Evolutionary conservation across 2,113 vertebrate genomes (phyloP), one percentile per base, ranked within the genome.

Genomic region (Nyctibius bracteatus): DNA sequence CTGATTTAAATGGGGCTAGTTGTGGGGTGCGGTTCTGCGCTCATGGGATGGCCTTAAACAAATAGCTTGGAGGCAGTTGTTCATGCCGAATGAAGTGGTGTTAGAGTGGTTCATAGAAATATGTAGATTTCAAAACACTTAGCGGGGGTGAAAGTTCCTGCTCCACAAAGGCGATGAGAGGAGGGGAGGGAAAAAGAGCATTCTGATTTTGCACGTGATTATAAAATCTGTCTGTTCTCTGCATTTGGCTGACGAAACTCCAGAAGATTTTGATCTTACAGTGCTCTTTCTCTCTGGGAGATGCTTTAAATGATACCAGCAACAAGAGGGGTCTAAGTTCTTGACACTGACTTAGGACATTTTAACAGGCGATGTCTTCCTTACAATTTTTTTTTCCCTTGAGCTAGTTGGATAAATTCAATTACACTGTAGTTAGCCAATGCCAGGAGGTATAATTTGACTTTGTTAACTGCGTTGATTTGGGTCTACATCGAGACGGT

Each of bases 311-410:
- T 63, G 86, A 81, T 58, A 63, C 14, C 46, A 81, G 83, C 37
- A 93, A 7, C 37, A 46, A 73, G 80, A 63, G 14, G 6, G 6
- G 8, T 61, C 20, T 43, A 8, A 75, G 46, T 80, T 92, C 46
- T 37, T 61, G 28, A 61, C 5, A 8, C 23, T 51, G 63, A 43
- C 8, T 68, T 63, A 1, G 0, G 28, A 14, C 0, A 0, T 74
- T 95, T 81, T 67, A 28, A 17, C 9, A 66, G 72, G 30, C 7
- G 4, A 21, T 31, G 1, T 71, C 43, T 84, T 70, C 43, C 14
- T 73, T 37, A 7, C 2, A 6, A 0, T 10, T 39, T 78, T 82
- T 84, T 82, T 37, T 41, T 8, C 21, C 39, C 47, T 72, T 47
- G 8, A 84, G 18, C 14, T 89, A 23, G 14, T 62, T 52, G 12